Percentiles rank a stretch among this genome's conserved stretches.
These are phyloP conservation scores for Patella pellucida DNA, from an alignment of 2,888 invertebrate species.

Conservation along the genomic window DNA sequence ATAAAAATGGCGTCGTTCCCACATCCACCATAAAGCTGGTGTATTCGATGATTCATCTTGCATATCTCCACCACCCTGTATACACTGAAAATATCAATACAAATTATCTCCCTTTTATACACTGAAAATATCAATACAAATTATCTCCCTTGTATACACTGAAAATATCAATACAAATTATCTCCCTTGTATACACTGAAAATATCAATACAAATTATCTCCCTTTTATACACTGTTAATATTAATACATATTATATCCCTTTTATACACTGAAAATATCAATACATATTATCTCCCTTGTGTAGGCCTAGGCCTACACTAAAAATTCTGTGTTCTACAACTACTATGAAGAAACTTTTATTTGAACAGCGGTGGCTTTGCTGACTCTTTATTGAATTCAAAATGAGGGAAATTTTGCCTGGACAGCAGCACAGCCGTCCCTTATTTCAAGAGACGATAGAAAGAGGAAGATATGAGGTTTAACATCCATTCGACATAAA, in stretches of 20 bases:
- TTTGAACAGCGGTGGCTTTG: too few species aligned
- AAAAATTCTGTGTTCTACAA: too few species aligned
- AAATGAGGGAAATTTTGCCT: too few species aligned
- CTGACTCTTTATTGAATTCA: too few species aligned
- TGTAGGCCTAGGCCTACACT: too few species aligned
- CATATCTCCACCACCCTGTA: constrained; percentile 43
- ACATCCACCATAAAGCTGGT: constrained; percentile 67
- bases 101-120: not conserved
- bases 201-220: not conserved
- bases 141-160: not conserved
- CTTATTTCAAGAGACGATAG: too few species aligned
- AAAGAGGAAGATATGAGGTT: too few species aligned
- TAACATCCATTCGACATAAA: too few species aligned
- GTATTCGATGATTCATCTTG: constrained; percentile 56
- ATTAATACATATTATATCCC: not conserved
- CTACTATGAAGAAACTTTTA: too few species aligned
- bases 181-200: constrained; percentile 13
- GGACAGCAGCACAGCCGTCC: too few species aligned
- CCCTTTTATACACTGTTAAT: too few species aligned
- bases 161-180: not conserved
- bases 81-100: constrained; percentile 43
- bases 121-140: not conserved
- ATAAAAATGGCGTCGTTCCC: constrained; percentile 66
- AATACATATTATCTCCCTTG: not conserved
- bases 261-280: constrained; percentile 16